phyloP scores from a whole-genome alignment of 2,113 vertebrate species.

The Rhabdomys dilectus region DNA sequence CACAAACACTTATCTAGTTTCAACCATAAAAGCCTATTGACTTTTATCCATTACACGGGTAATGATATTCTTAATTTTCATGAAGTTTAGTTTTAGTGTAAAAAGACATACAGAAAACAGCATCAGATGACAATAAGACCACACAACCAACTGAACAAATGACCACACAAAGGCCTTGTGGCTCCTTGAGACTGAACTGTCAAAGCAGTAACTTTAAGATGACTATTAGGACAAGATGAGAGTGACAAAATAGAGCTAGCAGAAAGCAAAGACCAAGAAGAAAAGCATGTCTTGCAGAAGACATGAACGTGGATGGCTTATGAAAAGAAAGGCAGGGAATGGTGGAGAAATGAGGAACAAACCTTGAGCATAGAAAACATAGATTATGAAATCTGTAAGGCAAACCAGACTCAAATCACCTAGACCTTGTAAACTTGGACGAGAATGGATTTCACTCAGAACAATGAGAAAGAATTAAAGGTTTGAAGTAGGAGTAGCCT shows the following conservation, averaged over 20 bases:
- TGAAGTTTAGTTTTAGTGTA: neutral
- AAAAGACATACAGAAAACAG: neutral
- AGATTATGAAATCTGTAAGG: neutral
- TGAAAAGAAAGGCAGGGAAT: neutral
- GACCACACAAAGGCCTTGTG: neutral
- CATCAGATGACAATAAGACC: neutral
- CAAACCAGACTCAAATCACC: neutral
- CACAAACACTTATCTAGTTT: constrained; percentile 64
- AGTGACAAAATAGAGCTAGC: constrained; percentile 10
- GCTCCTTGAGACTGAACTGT: neutral
- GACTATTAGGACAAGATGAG: neutral
- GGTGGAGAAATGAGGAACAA: neutral
- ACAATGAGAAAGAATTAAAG: neutral
- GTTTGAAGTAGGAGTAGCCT: neutral
- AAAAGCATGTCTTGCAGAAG: constrained; percentile 38
- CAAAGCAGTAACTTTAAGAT: neutral
- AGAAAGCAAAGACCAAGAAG: neutral
- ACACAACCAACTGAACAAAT: neutral
- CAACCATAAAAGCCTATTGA: constrained; percentile 20
- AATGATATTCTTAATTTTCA: constrained; percentile 8
- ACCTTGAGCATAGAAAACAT: neutral
- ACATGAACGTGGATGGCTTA: constrained; percentile 12
- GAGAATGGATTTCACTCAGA: neutral
- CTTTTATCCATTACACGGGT: constrained; percentile 45
- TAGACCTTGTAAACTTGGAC: neutral